phyloP scores from a whole-genome alignment of 2,888 invertebrate species.

The Odontocerum albicorne region DNA sequence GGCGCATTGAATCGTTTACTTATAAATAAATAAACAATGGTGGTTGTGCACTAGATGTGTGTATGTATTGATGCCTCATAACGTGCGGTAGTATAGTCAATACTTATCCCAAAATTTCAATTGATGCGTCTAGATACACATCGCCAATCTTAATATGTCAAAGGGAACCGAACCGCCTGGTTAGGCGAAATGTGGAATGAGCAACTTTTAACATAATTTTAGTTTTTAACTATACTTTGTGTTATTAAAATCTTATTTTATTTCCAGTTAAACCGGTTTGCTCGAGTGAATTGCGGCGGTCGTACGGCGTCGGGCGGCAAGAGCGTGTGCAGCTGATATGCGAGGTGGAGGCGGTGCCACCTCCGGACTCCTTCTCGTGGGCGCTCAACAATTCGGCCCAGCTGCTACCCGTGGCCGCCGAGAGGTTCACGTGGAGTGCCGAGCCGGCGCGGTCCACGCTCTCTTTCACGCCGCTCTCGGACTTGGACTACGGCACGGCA shows the following conservation, averaged over 20 bases:
- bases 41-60: too few relatives aligned
- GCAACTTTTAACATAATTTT: too few relatives aligned
- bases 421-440: conserved; percentile 55
- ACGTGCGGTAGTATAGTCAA: too few relatives aligned
- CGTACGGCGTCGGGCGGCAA: conserved; percentile 82
- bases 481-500: conserved; percentile 75
- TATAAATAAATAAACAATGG: too few relatives aligned
- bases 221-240: not conserved
- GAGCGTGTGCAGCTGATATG: conserved; percentile 80
- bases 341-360: conserved; percentile 83
- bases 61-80: too few relatives aligned
- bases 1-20: too few relatives aligned
- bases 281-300: conserved; percentile 69
- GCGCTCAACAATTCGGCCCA: conserved; percentile 88
- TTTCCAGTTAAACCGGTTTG: conserved; percentile 82
- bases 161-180: too few relatives aligned
- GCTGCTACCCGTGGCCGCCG: conserved; percentile 69
- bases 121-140: too few relatives aligned
- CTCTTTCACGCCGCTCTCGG: conserved; percentile 74
- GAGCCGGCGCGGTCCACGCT: conserved; percentile 64
- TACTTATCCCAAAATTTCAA: too few relatives aligned
- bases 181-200: too few relatives aligned
- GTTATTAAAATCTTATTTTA: not conserved
- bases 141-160: too few relatives aligned
- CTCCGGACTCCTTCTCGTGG: conserved; percentile 83